Evolutionary conservation across 1,140 invertebrate species (phyloP), one percentile per base, ranked within the genome.

Genomic region (Calliphora vicina): DNA sequence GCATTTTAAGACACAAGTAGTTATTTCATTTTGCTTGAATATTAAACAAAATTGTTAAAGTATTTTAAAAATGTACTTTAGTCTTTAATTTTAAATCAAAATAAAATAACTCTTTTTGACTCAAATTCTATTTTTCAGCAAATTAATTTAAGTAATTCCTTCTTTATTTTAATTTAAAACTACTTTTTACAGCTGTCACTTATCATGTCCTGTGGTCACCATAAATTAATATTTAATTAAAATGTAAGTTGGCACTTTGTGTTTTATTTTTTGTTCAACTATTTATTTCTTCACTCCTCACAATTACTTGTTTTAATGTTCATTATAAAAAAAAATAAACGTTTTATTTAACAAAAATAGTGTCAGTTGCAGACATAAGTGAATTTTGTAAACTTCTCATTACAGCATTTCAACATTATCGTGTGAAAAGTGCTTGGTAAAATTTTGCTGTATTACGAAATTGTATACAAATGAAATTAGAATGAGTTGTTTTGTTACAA

Each of bases 171-270:
- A 13, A 57, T 15, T 57, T 57, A 17, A n/a, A 57, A 57, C 50
- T 17, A 57, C 50, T n/a, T 57, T 57, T n/a, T n/a, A 57, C 50
- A 57, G 50, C 50, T 57, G 50, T 57, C 50, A 57, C 50, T n/a
- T 57, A n/a, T 57, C 50, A 57, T 57, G n/a, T 57, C 50, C 50
- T 15, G 50, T 57, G 50, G 50, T 57, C 50, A 57, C 13, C 50
- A 57, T 57, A 57, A 57, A 57, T 57, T 57, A 57, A 57, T 57
- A 57, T 57, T 57, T 57, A 57, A 57, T 57, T 57, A 57, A 57
- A 57, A 57, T 57, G 50, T 57, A 57, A n/a, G 50, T 57, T 57
- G 15, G 50, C n/a, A 57, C 15, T 57, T 57, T 57, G 1, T 57
- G 15, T 1, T n/a, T 57, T 35, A 35, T 57, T 57, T 57, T 57